A percentile compares a stretch with the other conserved stretches of the same genome.
Conservation (phyloP, 2,797 vertebrate species). For the Channa striata region DNA sequence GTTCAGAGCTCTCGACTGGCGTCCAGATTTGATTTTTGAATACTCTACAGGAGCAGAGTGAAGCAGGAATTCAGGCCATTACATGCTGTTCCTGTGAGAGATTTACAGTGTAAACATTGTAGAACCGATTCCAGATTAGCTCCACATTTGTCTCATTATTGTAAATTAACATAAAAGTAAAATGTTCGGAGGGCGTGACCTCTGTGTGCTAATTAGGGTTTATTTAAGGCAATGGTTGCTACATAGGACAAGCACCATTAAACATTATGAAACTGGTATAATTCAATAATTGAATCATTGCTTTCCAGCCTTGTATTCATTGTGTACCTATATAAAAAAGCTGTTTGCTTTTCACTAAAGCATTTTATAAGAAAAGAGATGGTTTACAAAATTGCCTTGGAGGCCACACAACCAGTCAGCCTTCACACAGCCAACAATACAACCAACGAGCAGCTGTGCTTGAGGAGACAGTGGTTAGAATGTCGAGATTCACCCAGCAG, state of each 20-base stretch:
- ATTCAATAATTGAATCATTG: neutral
- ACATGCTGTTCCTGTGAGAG: neutral
- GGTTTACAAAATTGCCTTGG: constrained; percentile 2
- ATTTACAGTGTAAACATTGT: neutral
- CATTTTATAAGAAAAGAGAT: constrained; percentile 44
- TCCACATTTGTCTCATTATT: neutral
- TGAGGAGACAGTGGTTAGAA: neutral
- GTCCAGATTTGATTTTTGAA: neutral
- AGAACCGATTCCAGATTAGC: neutral
- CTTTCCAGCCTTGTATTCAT: neutral
- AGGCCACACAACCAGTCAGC: neutral
- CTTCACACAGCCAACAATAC: neutral
- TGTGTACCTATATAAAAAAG: neutral
- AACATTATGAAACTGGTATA: constrained; percentile 1
- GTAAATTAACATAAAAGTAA: neutral
- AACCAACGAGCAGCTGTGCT: neutral
- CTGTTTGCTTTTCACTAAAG: constrained; percentile 23
- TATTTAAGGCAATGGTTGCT: neutral
- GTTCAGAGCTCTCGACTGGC: no score
- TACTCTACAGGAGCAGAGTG: neutral
- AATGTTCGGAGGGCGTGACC: neutral
- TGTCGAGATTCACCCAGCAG: neutral
- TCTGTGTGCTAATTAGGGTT: neutral
- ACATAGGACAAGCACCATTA: neutral
- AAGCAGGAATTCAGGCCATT: neutral